These are phyloP conservation scores for Ctenodactylus gundi DNA, from an alignment of 2,113 vertebrate genomes.

Conservation along the genomic window DNA sequence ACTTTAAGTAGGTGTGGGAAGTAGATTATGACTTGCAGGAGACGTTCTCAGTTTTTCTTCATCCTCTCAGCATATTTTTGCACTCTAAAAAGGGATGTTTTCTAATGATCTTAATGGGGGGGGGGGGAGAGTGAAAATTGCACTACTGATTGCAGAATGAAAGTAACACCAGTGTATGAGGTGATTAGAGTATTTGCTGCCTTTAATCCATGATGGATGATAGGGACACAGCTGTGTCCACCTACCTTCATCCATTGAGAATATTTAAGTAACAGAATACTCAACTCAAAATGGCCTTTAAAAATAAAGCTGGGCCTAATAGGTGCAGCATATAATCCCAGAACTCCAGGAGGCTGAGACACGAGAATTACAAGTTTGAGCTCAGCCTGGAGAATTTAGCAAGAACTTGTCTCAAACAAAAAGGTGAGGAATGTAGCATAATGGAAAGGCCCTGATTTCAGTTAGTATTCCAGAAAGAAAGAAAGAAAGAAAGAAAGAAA, in stretches of 20 bases:
- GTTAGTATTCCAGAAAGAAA: too few species aligned
- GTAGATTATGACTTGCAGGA: constrained; percentile 61
- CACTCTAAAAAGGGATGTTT: constrained; percentile 51
- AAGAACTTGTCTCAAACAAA: not conserved
- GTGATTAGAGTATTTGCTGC: not conserved
- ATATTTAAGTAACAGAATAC: constrained; percentile 31
- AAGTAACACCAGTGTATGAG: not conserved
- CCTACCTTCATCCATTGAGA: not conserved
- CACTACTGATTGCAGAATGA: not conserved
- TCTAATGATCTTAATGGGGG: constrained; percentile 27
- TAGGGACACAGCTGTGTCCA: not conserved
- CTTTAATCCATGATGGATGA: not conserved
- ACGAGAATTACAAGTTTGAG: not conserved
- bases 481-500: not conserved
- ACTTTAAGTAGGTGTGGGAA: constrained; percentile 76
- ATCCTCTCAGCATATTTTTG: constrained; percentile 46
- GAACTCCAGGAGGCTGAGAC: not conserved
- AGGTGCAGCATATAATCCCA: not conserved
- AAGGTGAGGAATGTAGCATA: not conserved
- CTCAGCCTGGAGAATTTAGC: not conserved
- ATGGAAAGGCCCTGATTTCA: not conserved
- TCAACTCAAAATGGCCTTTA: constrained; percentile 27
- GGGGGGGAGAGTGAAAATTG: not conserved
- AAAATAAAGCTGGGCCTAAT: not conserved
- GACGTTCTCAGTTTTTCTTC: constrained; percentile 22